Base-by-base conservation (phyloP, 1,140 invertebrate genomes). In the Atta texana region DNA sequence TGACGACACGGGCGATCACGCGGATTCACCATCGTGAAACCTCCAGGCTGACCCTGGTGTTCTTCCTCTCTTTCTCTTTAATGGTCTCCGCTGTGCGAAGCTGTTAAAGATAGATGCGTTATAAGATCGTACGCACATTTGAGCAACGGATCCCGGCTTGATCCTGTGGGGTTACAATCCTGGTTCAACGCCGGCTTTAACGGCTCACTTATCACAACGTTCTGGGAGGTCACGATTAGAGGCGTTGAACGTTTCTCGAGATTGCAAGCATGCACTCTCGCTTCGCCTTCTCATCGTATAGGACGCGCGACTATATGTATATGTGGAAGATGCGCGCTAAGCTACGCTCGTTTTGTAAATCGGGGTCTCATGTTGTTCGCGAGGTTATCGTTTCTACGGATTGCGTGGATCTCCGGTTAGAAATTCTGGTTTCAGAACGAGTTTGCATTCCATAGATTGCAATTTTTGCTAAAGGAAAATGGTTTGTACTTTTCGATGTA, bases 161-260 rank as follows among this genome's bases (percentile, higher is more conserved):
- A 90, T 90, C 85, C 63, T 75, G 39, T 76, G 24, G 57, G 76
- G 64, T 86, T 88, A 82, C 76, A 88, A 80, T 61, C 81, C 86
- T 72, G 68, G 63, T 72, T 81, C 80, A 51, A 61, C 78, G 39
- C 14, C 51, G 59, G 21, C 80, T 91, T 69, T 90, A 91, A 90
- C 86, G 86, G 90, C 86, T 92, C 87, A 91, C 88, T 92, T 91
- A 92, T 92, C 90, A 66, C 63, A 51, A 68, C 55, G 76, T 88
- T 89, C 90, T 88, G 87, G 81, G 89, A 86, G 88, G 89, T 86
- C 77, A 89, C 68, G 81, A 90, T 82, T 82, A 88, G 34, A 82
- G 64, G 21, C 44, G 12, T 49, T 59, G n/a, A 75, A 14, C 80
- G 55, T 85, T 88, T 88, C 71, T 66, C 68, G 59, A 82, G 88